phyloP scores from a whole-genome alignment of 2,888 invertebrate genomes.

The Trichopoda pennipes region DNA sequence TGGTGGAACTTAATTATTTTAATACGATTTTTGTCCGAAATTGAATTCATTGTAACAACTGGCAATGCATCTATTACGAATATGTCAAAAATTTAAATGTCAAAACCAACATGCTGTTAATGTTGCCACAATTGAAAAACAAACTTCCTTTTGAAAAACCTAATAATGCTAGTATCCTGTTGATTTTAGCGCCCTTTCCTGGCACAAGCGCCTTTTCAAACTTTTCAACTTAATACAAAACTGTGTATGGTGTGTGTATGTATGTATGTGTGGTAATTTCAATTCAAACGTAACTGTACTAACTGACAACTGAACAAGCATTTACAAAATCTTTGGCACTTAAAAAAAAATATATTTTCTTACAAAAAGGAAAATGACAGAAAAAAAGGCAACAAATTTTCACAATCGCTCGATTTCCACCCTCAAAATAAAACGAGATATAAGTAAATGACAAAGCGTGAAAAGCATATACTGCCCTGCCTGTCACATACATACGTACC shows the following conservation, averaged over 20 bases:
- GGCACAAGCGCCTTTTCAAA: background rate
- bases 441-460: constrained; percentile 6
- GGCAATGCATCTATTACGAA: too few relatives aligned
- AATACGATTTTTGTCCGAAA: too few relatives aligned
- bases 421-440: constrained; percentile 38
- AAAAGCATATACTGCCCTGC: constrained; percentile 7
- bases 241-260: too few relatives aligned
- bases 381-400: constrained; percentile 13
- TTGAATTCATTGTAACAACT: too few relatives aligned
- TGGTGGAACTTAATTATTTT: too few relatives aligned
- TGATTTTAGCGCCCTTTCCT: constrained; percentile 13
- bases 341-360: constrained; percentile 18
- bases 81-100: too few relatives aligned
- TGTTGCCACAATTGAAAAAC: too few relatives aligned
- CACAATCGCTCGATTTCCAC: constrained; percentile 51
- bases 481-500: constrained; percentile 3
- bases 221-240: background rate
- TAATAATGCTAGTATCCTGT: too few relatives aligned
- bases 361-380: background rate
- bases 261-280: constrained; percentile 41
- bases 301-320: constrained; percentile 34
- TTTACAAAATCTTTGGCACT: constrained; percentile 24
- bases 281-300: constrained; percentile 66
- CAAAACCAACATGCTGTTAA: too few relatives aligned
- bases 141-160: too few relatives aligned